Evolutionary conservation across 1,140 invertebrate genomes (phyloP), one percentile per base, ranked within the genome.

Genomic region (Brachionus calyciflorus): DNA sequence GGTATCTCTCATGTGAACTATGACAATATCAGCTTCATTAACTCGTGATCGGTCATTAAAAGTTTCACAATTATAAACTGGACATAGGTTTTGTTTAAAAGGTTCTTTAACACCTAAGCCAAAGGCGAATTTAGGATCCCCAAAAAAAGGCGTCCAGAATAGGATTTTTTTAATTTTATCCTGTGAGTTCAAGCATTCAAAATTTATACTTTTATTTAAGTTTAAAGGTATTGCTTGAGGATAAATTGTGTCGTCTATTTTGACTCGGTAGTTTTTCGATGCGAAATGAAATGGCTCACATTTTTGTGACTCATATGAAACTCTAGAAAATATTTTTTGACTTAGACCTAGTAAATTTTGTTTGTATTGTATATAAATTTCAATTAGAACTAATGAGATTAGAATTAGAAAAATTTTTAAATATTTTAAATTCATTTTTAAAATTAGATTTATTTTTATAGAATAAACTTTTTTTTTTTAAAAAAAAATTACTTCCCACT

Each of bases 131-230:
- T 37, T n/a, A 21, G 2, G 1, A 28, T 30, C n/a, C 17, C 44
- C 46, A 14, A 33, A 51, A 73, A 51, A 73, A 17, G 19, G 7
- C 3, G 14, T 73, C 69, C 69, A 73, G 9, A 73, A 41, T 12
- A 73, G 40, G 24, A 73, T 73, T 37, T 49, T 73, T 2, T 12
- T 1, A 51, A 51, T 46, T 33, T 26, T 26, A n/a, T 5, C 0
- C 1, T 49, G 6, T 21, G 30, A 24, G 10, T 73, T 73, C 14
- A 73, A 46, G n/a, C 69, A 73, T 37, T 49, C n/a, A 37, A 73
- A 51, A 55, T 73, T 73, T 3, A 73, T 49, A 21, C 19, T 24
- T 49, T 51, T 49, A 28, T 73, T 73, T 17, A 51, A 37, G 37
- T 51, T n/a, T 10, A 73, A 24, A 19, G 68, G 68, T 10, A 49